These are phyloP conservation scores for Bombylius major DNA, from an alignment of 2,888 invertebrate genomes.

Conservation along the genomic window DNA sequence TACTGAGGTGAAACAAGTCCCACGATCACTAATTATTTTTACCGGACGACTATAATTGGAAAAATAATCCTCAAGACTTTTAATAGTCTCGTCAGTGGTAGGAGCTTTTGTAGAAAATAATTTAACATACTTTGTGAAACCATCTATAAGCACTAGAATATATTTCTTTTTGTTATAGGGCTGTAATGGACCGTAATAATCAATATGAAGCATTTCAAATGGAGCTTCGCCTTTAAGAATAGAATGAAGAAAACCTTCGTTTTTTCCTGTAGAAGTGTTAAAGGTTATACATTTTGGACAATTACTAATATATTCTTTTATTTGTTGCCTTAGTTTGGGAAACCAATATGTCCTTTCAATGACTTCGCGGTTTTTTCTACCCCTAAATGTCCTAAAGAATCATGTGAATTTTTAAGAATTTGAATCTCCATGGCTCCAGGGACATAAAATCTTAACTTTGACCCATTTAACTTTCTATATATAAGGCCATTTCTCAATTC, in stretches of 20 bases:
- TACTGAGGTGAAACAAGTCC: conserved; percentile 10
- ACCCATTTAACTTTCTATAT: neutral
- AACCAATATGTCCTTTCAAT: conserved; percentile 18
- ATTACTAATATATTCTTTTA: conserved; percentile 6
- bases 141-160: conserved; percentile 7
- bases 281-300: conserved; percentile 9
- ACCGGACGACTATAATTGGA: conserved; percentile 7
- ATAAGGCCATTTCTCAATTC: neutral
- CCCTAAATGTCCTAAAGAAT: conserved; percentile 20
- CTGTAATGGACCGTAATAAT: conserved; percentile 9
- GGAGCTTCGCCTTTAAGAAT: conserved; percentile 20
- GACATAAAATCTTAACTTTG: neutral
- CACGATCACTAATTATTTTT: conserved; percentile 4
- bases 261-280: conserved; percentile 4
- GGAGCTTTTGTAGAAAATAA: conserved; percentile 7
- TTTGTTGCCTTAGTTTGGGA: conserved; percentile 2
- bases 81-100: conserved; percentile 14
- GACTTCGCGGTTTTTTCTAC: conserved; percentile 17
- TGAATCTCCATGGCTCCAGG: conserved; percentile 12
- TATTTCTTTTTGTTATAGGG: conserved; percentile 7
- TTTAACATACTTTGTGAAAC: conserved; percentile 11
- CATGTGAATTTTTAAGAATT: conserved; percentile 15
- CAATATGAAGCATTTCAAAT: conserved; percentile 14
- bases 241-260: conserved; percentile 19
- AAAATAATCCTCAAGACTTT: conserved; percentile 9